Percentiles rank a stretch among this genome's conserved stretches.
Evolutionary conservation across 2,888 invertebrate genomes (phyloP).

Genomic region (Morpho deidamia): DNA sequence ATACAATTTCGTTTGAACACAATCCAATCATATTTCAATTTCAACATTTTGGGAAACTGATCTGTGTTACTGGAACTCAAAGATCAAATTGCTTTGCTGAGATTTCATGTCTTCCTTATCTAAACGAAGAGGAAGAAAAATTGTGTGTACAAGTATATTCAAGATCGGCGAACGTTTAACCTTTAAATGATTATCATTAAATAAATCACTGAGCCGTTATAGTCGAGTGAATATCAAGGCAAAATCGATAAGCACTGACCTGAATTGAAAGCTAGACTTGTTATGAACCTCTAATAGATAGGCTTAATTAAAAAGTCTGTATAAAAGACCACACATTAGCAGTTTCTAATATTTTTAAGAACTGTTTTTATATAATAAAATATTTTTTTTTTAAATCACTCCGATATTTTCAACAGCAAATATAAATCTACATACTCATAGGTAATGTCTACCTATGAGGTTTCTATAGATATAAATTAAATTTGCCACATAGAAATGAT

Average conservation of each 20-base stretch:
- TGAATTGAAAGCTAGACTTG: slow-evolving; percentile 17
- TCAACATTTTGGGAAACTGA: slow-evolving; percentile 4
- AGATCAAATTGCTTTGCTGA: background rate
- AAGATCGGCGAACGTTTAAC: slow-evolving; percentile 13
- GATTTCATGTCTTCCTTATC: background rate
- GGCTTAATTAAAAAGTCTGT: slow-evolving; percentile 16
- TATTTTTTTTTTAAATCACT: no score
- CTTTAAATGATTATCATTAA: slow-evolving; percentile 19
- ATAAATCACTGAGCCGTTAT: slow-evolving; percentile 17
- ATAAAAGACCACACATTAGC: no score
- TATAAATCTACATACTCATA: no score
- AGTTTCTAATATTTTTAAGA: no score
- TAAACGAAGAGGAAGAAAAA: slow-evolving; percentile 1
- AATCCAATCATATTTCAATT: background rate
- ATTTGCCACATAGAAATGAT: no score
- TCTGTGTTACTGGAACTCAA: background rate
- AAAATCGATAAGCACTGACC: slow-evolving; percentile 23
- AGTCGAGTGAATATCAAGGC: slow-evolving; percentile 13
- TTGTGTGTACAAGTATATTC: slow-evolving; percentile 7
- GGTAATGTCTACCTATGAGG: no score
- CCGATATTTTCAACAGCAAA: no score
- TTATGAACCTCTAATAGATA: slow-evolving; percentile 19
- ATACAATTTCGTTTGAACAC: background rate
- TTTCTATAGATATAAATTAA: no score
- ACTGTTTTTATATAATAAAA: no score